Percentiles rank a stretch among this genome's conserved stretches.
These are phyloP conservation scores for Drosophila leontia DNA, from an alignment of 1,140 invertebrate species.

Conservation along the genomic window DNA sequence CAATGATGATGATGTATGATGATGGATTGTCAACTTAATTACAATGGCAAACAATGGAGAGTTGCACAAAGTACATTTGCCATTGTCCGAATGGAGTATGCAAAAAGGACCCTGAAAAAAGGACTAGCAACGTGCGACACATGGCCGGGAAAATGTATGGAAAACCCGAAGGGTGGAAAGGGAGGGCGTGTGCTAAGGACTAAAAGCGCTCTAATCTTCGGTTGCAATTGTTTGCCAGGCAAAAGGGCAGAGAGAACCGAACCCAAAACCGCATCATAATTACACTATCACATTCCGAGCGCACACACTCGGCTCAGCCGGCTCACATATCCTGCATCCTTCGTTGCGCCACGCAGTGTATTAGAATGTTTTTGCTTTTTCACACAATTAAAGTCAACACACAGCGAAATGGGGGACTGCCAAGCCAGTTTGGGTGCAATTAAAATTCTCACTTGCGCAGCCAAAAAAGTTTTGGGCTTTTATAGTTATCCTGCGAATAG, in stretches of 20 bases:
- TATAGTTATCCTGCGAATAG: constrained; percentile 32
- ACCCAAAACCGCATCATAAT: constrained; percentile 78
- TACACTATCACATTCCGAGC: constrained; percentile 78
- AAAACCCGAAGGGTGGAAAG: not conserved
- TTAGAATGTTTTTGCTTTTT: constrained; percentile 84
- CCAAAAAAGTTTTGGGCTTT: constrained; percentile 50
- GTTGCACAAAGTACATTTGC: constrained; percentile 72
- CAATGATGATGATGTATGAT: constrained; percentile 78
- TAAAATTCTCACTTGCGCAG: constrained; percentile 60
- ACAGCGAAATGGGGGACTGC: constrained; percentile 29
- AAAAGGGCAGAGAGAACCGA: constrained; percentile 24
- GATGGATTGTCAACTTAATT: constrained; percentile 83
- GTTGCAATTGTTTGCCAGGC: constrained; percentile 66
- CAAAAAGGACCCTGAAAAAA: constrained; percentile 53
- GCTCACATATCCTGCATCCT: constrained; percentile 68
- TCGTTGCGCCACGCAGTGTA: constrained; percentile 64
- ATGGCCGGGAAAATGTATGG: constrained; percentile 33
- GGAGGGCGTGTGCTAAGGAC: constrained; percentile 37
- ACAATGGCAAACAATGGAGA: constrained; percentile 74
- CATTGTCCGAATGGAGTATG: constrained; percentile 63
- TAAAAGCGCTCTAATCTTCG: constrained; percentile 72
- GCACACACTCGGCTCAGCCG: constrained; percentile 41
- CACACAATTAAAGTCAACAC: constrained; percentile 83
- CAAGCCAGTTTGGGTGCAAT: constrained; percentile 43
- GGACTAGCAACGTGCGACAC: constrained; percentile 60